Evolutionary conservation across 2,113 vertebrate genomes (phyloP), one percentile per base, ranked within the genome.

Genomic region (Chaetorhynchus papuensis): DNA sequence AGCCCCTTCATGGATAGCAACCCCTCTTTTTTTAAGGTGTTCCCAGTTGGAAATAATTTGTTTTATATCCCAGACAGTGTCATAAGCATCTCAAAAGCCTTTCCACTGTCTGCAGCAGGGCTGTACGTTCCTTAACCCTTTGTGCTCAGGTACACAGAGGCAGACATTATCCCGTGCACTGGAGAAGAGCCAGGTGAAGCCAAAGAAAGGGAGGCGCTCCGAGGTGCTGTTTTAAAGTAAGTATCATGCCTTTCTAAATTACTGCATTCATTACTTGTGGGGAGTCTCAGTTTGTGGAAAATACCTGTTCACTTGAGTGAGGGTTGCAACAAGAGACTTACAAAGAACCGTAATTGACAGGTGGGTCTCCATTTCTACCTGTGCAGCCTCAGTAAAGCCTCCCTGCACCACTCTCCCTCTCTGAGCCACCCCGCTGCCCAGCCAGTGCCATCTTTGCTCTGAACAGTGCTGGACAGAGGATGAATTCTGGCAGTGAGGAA

Each of bases 151-250:
- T 99, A 99, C 97, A 99, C 99, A 0, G 99, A 99, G 94, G 99
- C 99, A 41, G 99, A 99, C 31, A 98, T 99, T 95, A 99, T 99
- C 94, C 99, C 99, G 90, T 99, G 99, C 95, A 99, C 99, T 42
- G 99, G 99, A 63, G 99, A 99, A 97, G 99, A 99, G 97, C 99
- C 99, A 87, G 99, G 99, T 35, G 99, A 99, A 97, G 99, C 99
- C 98, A 98, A 99, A 98, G 99, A 99, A 96, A 98, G 99, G 87
- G 99, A 99, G 96, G 99, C 99, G 4, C 99, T 99, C 57, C 98
- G 99, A 53, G 99, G 99, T 33, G 99, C 99, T 71, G 99, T 99
- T 95, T 98, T 99, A 97, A 99, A 99, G 99, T 99, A 98, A 94
- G 98, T 97, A 45, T 69, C 21, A 3, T 41, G 28, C 37, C 37